These are phyloP conservation scores for Centropus bengalensis DNA, from an alignment of 2,113 vertebrate genomes.

Conservation along the genomic window DNA sequence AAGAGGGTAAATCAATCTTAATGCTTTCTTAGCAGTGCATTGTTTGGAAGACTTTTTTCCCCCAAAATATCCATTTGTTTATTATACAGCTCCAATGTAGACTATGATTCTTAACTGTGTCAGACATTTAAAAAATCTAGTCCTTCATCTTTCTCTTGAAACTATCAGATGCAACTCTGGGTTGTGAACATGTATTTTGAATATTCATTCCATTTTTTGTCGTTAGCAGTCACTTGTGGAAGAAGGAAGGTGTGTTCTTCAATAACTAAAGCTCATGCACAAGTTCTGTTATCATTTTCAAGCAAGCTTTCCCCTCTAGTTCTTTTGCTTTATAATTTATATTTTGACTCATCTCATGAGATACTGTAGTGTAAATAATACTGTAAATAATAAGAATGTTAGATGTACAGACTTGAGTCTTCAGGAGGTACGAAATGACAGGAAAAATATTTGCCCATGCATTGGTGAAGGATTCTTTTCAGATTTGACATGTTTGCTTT, in stretches of 20 bases:
- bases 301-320: not conserved
- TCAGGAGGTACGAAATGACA: not conserved
- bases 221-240: not conserved
- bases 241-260: not conserved
- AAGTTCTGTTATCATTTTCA: not conserved
- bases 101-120: not conserved
- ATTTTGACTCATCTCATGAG: not conserved
- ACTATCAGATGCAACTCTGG: not conserved
- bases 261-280: not conserved
- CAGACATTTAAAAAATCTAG: not conserved
- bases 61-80: not conserved
- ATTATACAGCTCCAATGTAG: not conserved
- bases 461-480: not conserved
- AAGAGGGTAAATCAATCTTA: not conserved
- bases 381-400: not conserved
- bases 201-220: not conserved
- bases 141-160: not conserved
- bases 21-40: not conserved
- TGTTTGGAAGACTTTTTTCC: not conserved
- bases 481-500: not conserved
- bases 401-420: not conserved
- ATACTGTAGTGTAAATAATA: not conserved
- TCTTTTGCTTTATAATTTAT: not conserved
- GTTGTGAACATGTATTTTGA: not conserved
- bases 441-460: not conserved